Percentiles rank a stretch among this genome's conserved stretches.
These are phyloP conservation scores for Salmo trutta DNA, from an alignment of 2,797 vertebrate species.

Conservation along the genomic window DNA sequence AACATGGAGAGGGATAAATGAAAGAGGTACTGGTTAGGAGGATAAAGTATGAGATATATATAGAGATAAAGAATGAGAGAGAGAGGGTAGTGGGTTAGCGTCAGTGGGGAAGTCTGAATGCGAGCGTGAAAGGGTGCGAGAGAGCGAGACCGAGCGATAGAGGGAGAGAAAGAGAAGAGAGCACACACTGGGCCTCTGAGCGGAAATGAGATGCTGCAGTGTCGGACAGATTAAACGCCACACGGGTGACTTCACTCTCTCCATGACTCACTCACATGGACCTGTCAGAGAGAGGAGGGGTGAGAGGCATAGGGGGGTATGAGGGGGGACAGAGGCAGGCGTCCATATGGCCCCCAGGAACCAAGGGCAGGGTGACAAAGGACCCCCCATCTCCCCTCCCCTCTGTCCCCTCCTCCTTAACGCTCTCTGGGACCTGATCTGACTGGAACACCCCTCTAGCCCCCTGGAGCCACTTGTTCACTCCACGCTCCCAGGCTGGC, in stretches of 20 bases:
- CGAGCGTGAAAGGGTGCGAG: slow-evolving; percentile 1
- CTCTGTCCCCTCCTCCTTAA: slow-evolving; percentile 52
- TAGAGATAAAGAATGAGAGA: slow-evolving; percentile 6
- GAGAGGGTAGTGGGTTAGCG: background rate
- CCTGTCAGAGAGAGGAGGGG: slow-evolving; percentile 41
- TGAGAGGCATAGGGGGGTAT: slow-evolving; percentile 12
- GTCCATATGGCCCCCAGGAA: slow-evolving; percentile 59
- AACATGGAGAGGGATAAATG: slow-evolving; percentile 17
- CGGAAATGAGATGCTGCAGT: slow-evolving; percentile 60
- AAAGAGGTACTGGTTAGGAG: slow-evolving; percentile 5
- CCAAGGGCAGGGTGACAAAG: slow-evolving; percentile 63
- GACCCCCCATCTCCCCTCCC: slow-evolving; percentile 44
- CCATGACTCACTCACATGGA: slow-evolving; percentile 64
- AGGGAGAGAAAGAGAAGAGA: slow-evolving; percentile 33
- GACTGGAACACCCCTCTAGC: slow-evolving; percentile 18
- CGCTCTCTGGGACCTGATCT: slow-evolving; percentile 57
- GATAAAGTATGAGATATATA: slow-evolving; percentile 10
- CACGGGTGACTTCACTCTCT: slow-evolving; percentile 63
- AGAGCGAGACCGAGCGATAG: slow-evolving; percentile 3
- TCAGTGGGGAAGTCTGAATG: background rate
- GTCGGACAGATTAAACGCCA: slow-evolving; percentile 57
- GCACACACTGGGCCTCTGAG: slow-evolving; percentile 34
- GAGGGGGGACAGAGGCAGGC: slow-evolving; percentile 58
- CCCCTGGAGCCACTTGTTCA: background rate
- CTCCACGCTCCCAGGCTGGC: background rate